Evolutionary conservation across 1,140 invertebrate genomes (phyloP).

Genomic region (Ridgeia piscesae): DNA sequence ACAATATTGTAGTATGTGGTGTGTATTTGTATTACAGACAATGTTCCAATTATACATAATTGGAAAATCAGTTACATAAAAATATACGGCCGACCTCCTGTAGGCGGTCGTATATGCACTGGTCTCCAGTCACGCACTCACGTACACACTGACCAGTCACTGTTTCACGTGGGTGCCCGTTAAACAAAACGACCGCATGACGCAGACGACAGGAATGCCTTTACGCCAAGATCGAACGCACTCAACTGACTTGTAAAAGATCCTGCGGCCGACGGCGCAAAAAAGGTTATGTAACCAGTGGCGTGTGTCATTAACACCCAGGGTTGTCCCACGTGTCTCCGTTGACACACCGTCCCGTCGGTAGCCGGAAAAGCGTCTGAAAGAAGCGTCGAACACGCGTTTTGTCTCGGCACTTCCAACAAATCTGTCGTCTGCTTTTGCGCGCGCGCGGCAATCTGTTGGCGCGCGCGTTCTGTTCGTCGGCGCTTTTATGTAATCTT

Average conservation of each 20-base stretch:
- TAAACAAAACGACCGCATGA: background rate
- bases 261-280: background rate
- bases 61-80: too few relatives aligned
- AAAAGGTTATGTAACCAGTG: background rate
- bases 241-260: background rate
- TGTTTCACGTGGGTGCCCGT: background rate
- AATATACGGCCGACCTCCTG: too few relatives aligned
- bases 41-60: too few relatives aligned
- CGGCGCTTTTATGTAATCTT: background rate
- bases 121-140: background rate
- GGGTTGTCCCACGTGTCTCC: background rate
- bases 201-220: too few relatives aligned
- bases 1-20: too few relatives aligned
- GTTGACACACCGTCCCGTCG: background rate
- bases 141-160: background rate
- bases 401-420: background rate
- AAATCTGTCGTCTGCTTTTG: background rate
- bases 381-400: background rate
- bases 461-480: too few relatives aligned
- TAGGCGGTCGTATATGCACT: too few relatives aligned
- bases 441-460: background rate
- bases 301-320: background rate
- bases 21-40: too few relatives aligned
- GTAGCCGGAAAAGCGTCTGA: background rate
- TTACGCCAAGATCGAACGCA: too few relatives aligned